phyloP scores from a whole-genome alignment of 2,797 vertebrate species.

The Arremon aurantiirostris region DNA sequence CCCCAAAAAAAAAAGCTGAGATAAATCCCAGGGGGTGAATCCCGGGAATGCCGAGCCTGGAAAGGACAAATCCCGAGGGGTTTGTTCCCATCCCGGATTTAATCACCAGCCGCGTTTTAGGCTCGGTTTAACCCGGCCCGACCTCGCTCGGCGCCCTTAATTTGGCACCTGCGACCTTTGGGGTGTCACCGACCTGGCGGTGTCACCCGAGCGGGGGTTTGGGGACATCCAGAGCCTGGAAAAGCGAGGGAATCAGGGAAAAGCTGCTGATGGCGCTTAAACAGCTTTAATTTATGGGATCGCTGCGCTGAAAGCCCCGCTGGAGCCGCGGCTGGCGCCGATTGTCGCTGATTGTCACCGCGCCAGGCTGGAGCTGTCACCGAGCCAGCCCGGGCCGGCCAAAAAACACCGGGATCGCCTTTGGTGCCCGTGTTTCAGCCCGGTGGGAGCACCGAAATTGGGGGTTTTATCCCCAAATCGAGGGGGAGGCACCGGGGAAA shows the following conservation, averaged over 20 bases:
- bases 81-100: neutral
- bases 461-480: neutral
- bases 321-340: neutral
- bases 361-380: neutral
- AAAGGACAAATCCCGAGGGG: neutral
- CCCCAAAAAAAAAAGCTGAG: no score
- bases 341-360: neutral
- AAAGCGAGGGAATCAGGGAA: neutral
- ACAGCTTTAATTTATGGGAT: slow-evolving; percentile 33
- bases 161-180: neutral
- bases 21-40: neutral
- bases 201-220: fast-evolving
- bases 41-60: neutral
- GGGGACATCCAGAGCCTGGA: neutral
- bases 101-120: neutral
- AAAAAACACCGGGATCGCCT: fast-evolving
- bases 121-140: neutral
- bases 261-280: neutral
- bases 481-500: no score
- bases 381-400: neutral
- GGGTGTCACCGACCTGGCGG: neutral
- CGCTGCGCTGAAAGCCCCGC: neutral
- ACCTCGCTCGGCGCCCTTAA: neutral
- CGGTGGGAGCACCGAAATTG: fast-evolving
- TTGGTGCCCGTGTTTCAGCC: neutral